Evolutionary conservation across 1,140 invertebrate species (phyloP), one percentile per base, ranked within the genome.

Genomic region (Ephestia elutella): DNA sequence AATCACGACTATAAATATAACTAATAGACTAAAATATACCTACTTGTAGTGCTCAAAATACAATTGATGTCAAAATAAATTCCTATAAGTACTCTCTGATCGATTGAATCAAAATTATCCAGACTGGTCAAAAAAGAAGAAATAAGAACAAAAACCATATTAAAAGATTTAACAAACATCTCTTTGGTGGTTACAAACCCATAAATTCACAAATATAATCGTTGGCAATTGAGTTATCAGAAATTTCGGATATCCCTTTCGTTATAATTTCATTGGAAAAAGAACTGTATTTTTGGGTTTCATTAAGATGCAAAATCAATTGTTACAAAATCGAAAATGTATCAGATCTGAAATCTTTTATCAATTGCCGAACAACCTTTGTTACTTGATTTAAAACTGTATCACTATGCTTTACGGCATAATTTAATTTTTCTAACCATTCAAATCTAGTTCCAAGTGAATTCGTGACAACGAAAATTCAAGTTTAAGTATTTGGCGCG

Each of bases 201-300:
- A 71, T 83, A 80, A 80, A 80, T 82, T 69, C 59, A 50, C 66
- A 44, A 70, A 66, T 68, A 77, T 73, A 71, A 77, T 74, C 71
- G 63, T 70, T 66, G 57, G 62, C 73, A 63, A 84, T 84, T 82
- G 76, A 85, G 82, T 78, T 76, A 85, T 84, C 76, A 76, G 60
- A 60, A 65, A 59, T 74, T 78, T 74, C 59, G 68, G 62, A 55
- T 18, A 55, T 13, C 8, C 19, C 17, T 25, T 35, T 38, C 25
- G 19, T 21, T 53, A 63, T 25, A 50, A 55, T 20, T 10, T 2
- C 4, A 20, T 10, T 50, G 1, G 0, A 73, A 74, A 57, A 60
- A 64, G 38, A 58, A 63, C 75, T 63, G 59, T 76, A 73, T 51
- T 5, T 30, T 17, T 30, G 25, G 10, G n/a, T 15, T 32, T 28